phyloP scores from a whole-genome alignment of 2,888 invertebrate species.

The Drosophila picticornis region DNA sequence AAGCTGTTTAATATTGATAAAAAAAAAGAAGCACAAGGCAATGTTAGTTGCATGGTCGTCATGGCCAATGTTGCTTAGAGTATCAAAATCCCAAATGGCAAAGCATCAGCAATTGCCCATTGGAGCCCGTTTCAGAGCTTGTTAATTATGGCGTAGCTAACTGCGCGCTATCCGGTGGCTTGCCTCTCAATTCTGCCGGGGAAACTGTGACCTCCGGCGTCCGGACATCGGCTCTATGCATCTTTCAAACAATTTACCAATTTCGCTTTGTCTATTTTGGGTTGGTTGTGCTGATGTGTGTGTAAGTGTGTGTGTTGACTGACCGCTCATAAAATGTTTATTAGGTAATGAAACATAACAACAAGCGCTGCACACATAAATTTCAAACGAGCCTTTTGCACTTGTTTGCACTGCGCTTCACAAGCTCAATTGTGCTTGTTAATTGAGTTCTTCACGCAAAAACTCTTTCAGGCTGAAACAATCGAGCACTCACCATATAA shows the following conservation, averaged over 20 bases:
- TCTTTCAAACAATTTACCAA: conserved; percentile 80
- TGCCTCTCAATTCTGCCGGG: conserved; percentile 5
- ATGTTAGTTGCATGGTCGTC: not conserved
- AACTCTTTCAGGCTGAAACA: conserved; percentile 19
- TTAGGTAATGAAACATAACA: conserved; percentile 76
- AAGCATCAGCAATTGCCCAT: conserved; percentile 60
- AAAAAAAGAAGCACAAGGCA: not conserved
- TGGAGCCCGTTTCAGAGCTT: conserved; percentile 60
- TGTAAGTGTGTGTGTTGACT: conserved; percentile 37
- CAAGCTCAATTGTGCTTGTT: conserved; percentile 53
- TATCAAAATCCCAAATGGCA: conserved; percentile 25
- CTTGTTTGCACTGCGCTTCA: conserved; percentile 47
- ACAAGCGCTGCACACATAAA: conserved; percentile 57
- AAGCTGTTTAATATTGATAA: too few relatives aligned
- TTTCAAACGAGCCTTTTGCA: conserved; percentile 60
- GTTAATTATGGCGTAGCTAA: conserved; percentile 64
- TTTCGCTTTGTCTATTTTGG: conserved; percentile 51
- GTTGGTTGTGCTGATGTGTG: conserved; percentile 13
- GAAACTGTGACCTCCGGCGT: conserved; percentile 25
- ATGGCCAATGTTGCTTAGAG: conserved; percentile 2
- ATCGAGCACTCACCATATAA: not conserved
- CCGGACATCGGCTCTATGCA: conserved; percentile 53
- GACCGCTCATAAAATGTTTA: conserved; percentile 72
- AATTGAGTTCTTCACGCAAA: conserved; percentile 63
- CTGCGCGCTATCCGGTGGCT: conserved; percentile 27